Conservation (phyloP, 2,888 invertebrate genomes). For the Pecten maximus region DNA sequence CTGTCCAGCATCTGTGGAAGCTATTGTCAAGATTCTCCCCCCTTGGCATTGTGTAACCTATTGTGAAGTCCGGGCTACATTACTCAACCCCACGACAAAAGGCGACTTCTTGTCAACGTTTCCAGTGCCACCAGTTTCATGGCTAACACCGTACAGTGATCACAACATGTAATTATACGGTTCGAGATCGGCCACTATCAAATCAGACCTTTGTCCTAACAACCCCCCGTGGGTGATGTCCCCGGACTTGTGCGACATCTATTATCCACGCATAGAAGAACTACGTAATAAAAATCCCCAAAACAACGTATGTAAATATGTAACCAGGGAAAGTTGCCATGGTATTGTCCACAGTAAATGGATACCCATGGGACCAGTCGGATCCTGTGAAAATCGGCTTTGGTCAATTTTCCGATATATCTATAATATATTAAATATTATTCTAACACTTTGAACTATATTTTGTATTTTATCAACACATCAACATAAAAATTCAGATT, state of each 20-base stretch:
- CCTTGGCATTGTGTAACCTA: slow-evolving; percentile 50
- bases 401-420: slow-evolving; percentile 30
- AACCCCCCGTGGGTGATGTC: not conserved
- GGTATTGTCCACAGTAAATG: not conserved
- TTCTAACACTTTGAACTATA: not conserved
- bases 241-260: not conserved
- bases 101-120: slow-evolving; percentile 24
- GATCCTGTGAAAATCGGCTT: not conserved
- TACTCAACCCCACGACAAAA: slow-evolving; percentile 50
- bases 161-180: not conserved
- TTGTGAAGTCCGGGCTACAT: slow-evolving; percentile 46
- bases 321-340: not conserved
- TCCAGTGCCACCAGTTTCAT: slow-evolving; percentile 7
- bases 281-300: slow-evolving; percentile 33
- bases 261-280: not conserved
- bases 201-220: slow-evolving; percentile 9
- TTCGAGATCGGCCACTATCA: not conserved
- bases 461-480: not conserved
- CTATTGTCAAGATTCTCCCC: slow-evolving; percentile 35
- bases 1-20: slow-evolving; percentile 18
- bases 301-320: slow-evolving; percentile 30
- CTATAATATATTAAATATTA: too few species aligned
- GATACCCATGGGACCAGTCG: slow-evolving; percentile 3
- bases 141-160: not conserved
- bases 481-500: not conserved